phyloP scores from a whole-genome alignment of 2,113 vertebrate genomes.

The Pleuronectes platessa region DNA sequence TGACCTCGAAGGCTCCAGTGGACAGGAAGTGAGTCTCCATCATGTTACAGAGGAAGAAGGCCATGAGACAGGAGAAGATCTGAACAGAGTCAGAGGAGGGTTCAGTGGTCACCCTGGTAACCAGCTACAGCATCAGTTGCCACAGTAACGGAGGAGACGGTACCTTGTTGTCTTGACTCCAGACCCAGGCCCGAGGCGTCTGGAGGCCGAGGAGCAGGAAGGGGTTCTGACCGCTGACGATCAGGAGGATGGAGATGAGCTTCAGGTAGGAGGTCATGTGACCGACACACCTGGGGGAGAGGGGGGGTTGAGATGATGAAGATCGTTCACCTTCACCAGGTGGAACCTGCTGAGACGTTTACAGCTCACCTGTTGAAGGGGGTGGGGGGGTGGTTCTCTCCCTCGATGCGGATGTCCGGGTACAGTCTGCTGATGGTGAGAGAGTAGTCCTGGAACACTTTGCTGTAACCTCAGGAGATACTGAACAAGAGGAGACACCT shows the following conservation, averaged over 20 bases:
- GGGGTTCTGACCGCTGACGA: slow-evolving; percentile 81
- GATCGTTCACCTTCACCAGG: neutral
- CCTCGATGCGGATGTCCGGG: slow-evolving; percentile 83
- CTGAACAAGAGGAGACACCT: slow-evolving; percentile 43
- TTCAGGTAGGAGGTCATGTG: slow-evolving; percentile 82
- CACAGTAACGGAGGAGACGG: neutral
- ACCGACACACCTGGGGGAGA: slow-evolving; percentile 63
- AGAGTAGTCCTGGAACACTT: slow-evolving; percentile 85
- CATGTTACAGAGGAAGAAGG: slow-evolving; percentile 84
- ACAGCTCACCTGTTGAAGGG: slow-evolving; percentile 76
- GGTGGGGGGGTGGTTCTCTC: slow-evolving; percentile 82
- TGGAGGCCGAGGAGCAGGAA: slow-evolving; percentile 75
- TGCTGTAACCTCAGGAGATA: slow-evolving; percentile 86
- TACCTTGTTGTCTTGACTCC: slow-evolving; percentile 86
- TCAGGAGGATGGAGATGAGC: slow-evolving; percentile 77
- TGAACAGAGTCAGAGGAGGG: slow-evolving; percentile 38
- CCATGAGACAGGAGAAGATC: slow-evolving; percentile 86
- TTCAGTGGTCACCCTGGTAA: neutral
- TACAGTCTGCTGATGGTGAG: slow-evolving; percentile 82
- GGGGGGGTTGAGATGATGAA: neutral
- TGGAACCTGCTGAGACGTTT: neutral
- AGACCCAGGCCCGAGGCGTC: slow-evolving; percentile 79
- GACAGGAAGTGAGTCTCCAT: slow-evolving; percentile 84
- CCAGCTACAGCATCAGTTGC: neutral
- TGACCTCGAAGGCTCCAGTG: slow-evolving; percentile 83